These are phyloP conservation scores for Lasioglossum malachurum DNA, from an alignment of 2,888 invertebrate species.

Conservation along the genomic window DNA sequence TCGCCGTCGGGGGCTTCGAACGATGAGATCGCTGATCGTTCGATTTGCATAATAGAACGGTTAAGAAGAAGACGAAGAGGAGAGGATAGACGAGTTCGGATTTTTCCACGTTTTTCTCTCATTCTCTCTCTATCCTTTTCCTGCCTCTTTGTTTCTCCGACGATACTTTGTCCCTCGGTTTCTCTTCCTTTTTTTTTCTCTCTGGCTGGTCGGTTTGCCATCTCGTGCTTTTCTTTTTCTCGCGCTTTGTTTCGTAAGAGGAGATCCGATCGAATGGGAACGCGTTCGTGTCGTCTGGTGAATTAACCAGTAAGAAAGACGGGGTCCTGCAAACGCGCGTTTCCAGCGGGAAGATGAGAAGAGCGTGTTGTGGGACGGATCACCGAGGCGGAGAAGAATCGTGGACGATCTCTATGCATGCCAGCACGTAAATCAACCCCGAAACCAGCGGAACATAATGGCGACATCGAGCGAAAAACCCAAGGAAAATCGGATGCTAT, in stretches of 20 bases:
- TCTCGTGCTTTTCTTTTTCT: constrained; percentile 1
- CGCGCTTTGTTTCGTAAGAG: constrained; percentile 10
- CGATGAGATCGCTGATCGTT: constrained; percentile 27
- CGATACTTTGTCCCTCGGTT: background rate
- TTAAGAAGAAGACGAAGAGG: background rate
- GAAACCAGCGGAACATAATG: constrained; percentile 45
- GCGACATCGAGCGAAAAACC: constrained; percentile 53
- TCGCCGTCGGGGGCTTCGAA: constrained; percentile 24
- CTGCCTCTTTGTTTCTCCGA: background rate
- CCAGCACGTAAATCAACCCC: constrained; percentile 31
- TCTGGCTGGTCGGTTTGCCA: background rate
- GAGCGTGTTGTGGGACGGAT: constrained; percentile 19
- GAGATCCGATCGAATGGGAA: constrained; percentile 6
- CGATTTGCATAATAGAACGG: constrained; percentile 39
- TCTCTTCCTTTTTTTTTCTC: no score
- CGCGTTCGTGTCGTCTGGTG: constrained; percentile 7
- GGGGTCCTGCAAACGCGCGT: constrained; percentile 9
- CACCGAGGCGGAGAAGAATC: constrained; percentile 54
- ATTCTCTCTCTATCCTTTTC: background rate
- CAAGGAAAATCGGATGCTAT: constrained; percentile 55
- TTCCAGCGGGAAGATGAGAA: constrained; percentile 49
- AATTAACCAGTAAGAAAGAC: constrained; percentile 28
- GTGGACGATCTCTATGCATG: constrained; percentile 52
- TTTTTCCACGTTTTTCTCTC: background rate
- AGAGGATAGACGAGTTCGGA: background rate